Percentiles rank a stretch among this genome's conserved stretches.
phyloP scores from a whole-genome alignment of 2,113 vertebrate genomes.

The Pholis gunnellus region DNA sequence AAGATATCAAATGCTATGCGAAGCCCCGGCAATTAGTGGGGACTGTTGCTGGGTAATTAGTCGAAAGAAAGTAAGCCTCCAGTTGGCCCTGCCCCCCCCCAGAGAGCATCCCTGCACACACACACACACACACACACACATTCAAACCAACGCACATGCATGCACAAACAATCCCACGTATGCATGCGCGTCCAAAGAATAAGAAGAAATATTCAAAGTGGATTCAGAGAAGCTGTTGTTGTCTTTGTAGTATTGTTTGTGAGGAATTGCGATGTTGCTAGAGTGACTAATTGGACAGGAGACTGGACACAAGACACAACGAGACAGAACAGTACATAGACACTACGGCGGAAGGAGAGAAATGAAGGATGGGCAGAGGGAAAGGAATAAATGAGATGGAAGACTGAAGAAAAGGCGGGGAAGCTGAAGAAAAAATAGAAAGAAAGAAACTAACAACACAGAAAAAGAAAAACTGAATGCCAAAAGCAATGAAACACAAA shows the following conservation, averaged over 20 bases:
- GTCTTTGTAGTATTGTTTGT: neutral
- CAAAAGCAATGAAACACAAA: neutral
- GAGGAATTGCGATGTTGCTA: neutral
- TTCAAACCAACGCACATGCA: neutral
- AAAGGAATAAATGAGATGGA: neutral
- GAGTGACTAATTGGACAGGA: constrained; percentile 27
- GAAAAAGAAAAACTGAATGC: neutral
- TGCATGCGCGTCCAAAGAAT: neutral
- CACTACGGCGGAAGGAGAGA: too few species aligned
- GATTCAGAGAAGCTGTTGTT: neutral
- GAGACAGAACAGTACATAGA: neutral
- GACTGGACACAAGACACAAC: neutral
- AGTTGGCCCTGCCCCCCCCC: neutral
- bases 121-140: neutral
- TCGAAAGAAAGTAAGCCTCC: constrained; percentile 60
- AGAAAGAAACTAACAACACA: neutral
- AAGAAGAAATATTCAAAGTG: neutral
- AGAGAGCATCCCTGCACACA: constrained; percentile 3
- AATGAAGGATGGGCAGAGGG: neutral
- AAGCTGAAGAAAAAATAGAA: neutral
- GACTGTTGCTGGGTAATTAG: constrained; percentile 75
- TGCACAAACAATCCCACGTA: neutral
- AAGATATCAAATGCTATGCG: constrained; percentile 55
- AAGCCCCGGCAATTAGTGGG: constrained; percentile 62
- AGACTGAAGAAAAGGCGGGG: neutral